Conservation (phyloP, 2,888 invertebrate species). For the Ormyrus nitidulus region DNA sequence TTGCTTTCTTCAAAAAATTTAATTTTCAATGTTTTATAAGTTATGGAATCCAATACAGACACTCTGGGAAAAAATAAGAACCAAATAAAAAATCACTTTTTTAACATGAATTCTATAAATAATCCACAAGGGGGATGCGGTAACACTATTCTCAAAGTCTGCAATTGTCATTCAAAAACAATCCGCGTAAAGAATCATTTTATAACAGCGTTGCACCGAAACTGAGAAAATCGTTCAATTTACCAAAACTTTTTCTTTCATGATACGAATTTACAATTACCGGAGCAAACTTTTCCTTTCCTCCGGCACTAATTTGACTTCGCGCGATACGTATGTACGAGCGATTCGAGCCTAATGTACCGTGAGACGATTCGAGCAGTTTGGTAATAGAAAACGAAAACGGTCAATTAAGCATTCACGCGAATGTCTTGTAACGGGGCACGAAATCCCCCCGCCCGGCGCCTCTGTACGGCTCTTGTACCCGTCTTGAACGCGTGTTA, state of each 20-base stretch:
- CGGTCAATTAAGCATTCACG: constrained; percentile 37
- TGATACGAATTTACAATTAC: neutral
- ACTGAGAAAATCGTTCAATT: neutral
- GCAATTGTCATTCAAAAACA: too few relatives aligned
- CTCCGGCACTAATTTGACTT: neutral
- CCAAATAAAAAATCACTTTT: too few relatives aligned
- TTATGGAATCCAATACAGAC: too few relatives aligned
- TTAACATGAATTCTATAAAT: too few relatives aligned
- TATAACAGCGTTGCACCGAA: too few relatives aligned
- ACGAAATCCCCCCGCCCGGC: too few relatives aligned
- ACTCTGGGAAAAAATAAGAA: too few relatives aligned
- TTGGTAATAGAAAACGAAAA: constrained; percentile 35
- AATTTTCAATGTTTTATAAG: too few relatives aligned
- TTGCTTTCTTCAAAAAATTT: too few relatives aligned
- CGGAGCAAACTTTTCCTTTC: constrained; percentile 3
- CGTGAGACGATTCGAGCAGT: constrained; percentile 8
- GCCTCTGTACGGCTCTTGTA: neutral
- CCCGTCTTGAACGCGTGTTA: constrained; percentile 8
- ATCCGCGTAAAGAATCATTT: too few relatives aligned
- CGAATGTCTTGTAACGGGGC: constrained; percentile 14
- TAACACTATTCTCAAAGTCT: too few relatives aligned
- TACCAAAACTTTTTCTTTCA: neutral
- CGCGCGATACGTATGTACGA: neutral
- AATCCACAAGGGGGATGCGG: too few relatives aligned
- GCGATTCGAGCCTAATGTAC: neutral